These are phyloP conservation scores for Scolopax rusticola DNA, from an alignment of 2,797 vertebrate species.

Conservation along the genomic window DNA sequence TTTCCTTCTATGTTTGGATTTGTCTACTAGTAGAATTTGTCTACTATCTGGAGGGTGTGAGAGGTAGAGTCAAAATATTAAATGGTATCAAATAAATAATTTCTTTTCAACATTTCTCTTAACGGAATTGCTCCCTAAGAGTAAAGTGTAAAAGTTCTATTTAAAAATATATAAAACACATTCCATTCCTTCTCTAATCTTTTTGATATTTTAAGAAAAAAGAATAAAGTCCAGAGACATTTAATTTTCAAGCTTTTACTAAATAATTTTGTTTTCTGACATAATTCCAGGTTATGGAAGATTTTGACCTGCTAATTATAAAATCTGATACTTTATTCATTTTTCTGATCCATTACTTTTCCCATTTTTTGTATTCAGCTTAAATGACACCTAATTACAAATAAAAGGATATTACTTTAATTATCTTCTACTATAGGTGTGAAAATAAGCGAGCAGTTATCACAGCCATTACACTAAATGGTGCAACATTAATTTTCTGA, in stretches of 20 bases:
- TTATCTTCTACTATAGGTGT: slow-evolving; percentile 39
- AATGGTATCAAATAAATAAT: not conserved
- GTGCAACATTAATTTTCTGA: slow-evolving; percentile 7
- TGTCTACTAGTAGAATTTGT: not conserved
- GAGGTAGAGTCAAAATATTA: not conserved
- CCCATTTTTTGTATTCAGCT: not conserved
- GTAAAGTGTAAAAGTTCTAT: not conserved
- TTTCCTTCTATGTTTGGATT: not conserved
- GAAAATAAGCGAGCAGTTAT: slow-evolving; percentile 37
- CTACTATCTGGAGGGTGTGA: not conserved
- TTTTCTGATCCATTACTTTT: not conserved
- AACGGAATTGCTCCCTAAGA: not conserved
- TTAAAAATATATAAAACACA: not conserved
- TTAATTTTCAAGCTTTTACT: not conserved
- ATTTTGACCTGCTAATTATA: slow-evolving; percentile 13
- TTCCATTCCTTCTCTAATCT: not conserved
- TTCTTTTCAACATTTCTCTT: not conserved
- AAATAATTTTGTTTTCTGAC: not conserved
- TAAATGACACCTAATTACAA: slow-evolving; percentile 46
- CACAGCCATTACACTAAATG: slow-evolving; percentile 19
- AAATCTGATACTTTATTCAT: not conserved
- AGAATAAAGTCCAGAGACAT: not conserved
- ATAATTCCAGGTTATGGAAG: not conserved
- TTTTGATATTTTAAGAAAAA: not conserved
- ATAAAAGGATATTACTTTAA: slow-evolving; percentile 47